A percentile compares a stretch with the other conserved stretches of the same genome.
Evolutionary conservation across 2,797 vertebrate genomes (phyloP).

Genomic region (Antrozous pallidus): DNA sequence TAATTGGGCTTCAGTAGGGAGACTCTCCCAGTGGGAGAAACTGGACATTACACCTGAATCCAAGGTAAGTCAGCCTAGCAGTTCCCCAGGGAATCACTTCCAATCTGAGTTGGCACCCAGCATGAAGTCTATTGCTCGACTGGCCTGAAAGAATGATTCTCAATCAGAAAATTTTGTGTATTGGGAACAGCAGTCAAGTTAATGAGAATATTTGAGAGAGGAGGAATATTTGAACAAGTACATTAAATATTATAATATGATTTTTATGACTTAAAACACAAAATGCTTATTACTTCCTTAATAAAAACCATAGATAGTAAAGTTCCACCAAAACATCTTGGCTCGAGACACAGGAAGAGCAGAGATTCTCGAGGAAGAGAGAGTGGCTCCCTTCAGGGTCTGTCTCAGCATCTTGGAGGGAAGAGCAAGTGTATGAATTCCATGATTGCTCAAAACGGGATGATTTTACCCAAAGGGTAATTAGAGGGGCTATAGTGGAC

Average conservation of each 20-base stretch:
- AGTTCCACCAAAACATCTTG: background rate
- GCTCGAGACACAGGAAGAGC: background rate
- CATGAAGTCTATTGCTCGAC: background rate
- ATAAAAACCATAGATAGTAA: background rate
- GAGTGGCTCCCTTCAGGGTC: background rate
- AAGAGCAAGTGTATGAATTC: background rate
- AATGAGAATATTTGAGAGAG: background rate
- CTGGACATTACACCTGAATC: background rate
- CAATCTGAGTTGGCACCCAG: accelerated
- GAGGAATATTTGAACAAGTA: background rate
- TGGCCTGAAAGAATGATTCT: background rate
- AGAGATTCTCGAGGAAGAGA: background rate
- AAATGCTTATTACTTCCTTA: background rate
- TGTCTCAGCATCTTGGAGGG: background rate
- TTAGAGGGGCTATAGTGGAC: background rate
- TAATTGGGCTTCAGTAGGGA: background rate
- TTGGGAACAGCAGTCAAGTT: background rate
- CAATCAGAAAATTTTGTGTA: background rate
- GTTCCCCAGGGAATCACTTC: background rate
- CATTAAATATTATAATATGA: background rate
- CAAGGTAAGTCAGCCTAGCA: background rate
- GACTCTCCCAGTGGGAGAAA: background rate
- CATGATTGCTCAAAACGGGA: background rate
- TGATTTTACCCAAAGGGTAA: background rate
- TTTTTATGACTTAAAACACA: background rate